Evolutionary conservation across 1,140 invertebrate species (phyloP), one percentile per base, ranked within the genome.

Genomic region (Euura saliciscinereae): DNA sequence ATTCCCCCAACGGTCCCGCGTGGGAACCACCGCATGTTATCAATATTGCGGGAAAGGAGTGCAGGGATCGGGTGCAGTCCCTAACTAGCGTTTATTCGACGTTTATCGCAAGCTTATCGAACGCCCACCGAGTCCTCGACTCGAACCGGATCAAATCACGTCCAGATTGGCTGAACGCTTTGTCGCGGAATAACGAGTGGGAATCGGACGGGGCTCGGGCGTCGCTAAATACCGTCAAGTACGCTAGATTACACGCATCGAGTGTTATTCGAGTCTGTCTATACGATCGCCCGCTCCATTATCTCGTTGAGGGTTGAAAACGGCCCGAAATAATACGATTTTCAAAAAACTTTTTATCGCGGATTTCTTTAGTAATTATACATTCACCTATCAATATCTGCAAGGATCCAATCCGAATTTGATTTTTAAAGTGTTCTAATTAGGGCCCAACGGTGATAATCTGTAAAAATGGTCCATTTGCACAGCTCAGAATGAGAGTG

Each of bases 21-120:
- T 59, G 51, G 51, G 51, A 59, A 59, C 10, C 4, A n/a, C 51
- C 51, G 51, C 3, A 59, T 59, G 51, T 59, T 59, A 59, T n/a
- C 51, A 59, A 59, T 59, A 59, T 59, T 59, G 51, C 6, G 5
- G 51, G 8, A n/a, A 8, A 59, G 51, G 51, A n/a, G 51, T 59
- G 51, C 51, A 3, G 51, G 13, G 5, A n/a, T n/a, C 13, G 8
- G 3, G 51, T 59, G 46, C 7, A 1, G n/a, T 51, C 46, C 7
- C 46, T 51, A 59, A 59, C 51, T 59, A 59, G 3, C 51, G 8
- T 59, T 59, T 59, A 59, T 59, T 59, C 51, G 13, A n/a, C 51
- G 51, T 59, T 59, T 59, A 59, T 59, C 51, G 5, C 51, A n/a
- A 59, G 51, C 51, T 59, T 59, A 59, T 59, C 51, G 51, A n/a